These are phyloP conservation scores for Stenodera caucasica DNA, from an alignment of 2,888 invertebrate genomes.

Conservation along the genomic window DNA sequence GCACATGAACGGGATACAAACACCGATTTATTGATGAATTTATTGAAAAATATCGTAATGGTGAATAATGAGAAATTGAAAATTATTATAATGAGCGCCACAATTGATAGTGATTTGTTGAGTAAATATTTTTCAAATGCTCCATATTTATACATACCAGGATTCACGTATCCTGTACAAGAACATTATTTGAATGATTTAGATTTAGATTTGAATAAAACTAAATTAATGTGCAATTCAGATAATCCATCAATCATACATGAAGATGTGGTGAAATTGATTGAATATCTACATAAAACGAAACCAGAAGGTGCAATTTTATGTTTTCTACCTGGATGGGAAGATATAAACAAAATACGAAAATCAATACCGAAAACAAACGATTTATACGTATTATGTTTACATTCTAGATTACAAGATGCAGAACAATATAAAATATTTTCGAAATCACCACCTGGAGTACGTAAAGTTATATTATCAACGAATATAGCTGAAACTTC, in stretches of 20 bases:
- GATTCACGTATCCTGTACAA: slow-evolving; percentile 65
- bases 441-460: slow-evolving; percentile 55
- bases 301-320: slow-evolving; percentile 70
- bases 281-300: slow-evolving; percentile 61
- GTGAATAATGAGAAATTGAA: slow-evolving; percentile 60
- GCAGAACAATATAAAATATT: slow-evolving; percentile 65
- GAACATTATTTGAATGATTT: slow-evolving; percentile 62
- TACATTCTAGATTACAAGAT: slow-evolving; percentile 61
- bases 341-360: slow-evolving; percentile 64
- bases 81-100: slow-evolving; percentile 74
- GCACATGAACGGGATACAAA: slow-evolving; percentile 73
- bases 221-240: slow-evolving; percentile 47
- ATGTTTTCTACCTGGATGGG: slow-evolving; percentile 77
- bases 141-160: slow-evolving; percentile 53
- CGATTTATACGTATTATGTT: slow-evolving; percentile 43
- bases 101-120: slow-evolving; percentile 66
- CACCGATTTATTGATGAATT: slow-evolving; percentile 65
- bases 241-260: slow-evolving; percentile 57
- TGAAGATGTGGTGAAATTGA: slow-evolving; percentile 57
- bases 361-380: slow-evolving; percentile 42
- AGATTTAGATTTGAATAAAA: slow-evolving; percentile 49
- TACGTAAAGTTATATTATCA: slow-evolving; percentile 69
- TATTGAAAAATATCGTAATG: slow-evolving; percentile 61
- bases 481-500: slow-evolving; percentile 75
- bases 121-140: slow-evolving; percentile 59